A percentile compares a stretch with the other conserved stretches of the same genome.
These are phyloP conservation scores for Oncorhynchus mykiss DNA, from an alignment of 2,113 vertebrate species.

Conservation along the genomic window DNA sequence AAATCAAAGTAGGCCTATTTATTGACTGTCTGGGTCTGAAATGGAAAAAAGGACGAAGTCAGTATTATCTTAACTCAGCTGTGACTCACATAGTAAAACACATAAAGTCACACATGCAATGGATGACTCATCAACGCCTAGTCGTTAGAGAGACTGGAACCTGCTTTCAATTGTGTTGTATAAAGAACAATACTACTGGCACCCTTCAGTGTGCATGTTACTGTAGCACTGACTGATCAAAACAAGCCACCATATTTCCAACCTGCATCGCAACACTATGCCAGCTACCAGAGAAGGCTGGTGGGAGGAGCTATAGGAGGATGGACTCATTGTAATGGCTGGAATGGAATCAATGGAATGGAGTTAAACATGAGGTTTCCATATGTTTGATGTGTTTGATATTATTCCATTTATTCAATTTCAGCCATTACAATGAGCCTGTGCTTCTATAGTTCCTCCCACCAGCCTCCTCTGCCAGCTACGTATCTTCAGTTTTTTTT, in stretches of 20 bases:
- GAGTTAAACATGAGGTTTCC: no score
- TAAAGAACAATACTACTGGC: neutral
- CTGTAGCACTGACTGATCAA: neutral
- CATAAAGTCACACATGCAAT: constrained; percentile 3
- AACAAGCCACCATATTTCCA: neutral
- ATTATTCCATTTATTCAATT: no score
- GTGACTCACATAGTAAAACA: constrained; percentile 15
- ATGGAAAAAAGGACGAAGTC: neutral
- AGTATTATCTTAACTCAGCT: constrained; percentile 2
- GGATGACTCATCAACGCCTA: neutral
- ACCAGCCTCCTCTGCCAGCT: no score
- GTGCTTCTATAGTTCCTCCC: no score
- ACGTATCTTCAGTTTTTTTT: no score
- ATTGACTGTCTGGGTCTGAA: constrained; percentile 2
- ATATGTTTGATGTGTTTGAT: no score
- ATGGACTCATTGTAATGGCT: no score
- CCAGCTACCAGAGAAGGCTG: neutral
- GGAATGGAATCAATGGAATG: no score
- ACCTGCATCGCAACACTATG: constrained; percentile 1
- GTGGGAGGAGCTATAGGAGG: no score
- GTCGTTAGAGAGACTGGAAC: neutral
- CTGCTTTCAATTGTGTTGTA: neutral
- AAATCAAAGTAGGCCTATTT: neutral
- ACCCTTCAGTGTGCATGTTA: no score
- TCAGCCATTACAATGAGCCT: no score